Conservation (phyloP, 2,888 invertebrate genomes). For the Anorthoa munda region DNA sequence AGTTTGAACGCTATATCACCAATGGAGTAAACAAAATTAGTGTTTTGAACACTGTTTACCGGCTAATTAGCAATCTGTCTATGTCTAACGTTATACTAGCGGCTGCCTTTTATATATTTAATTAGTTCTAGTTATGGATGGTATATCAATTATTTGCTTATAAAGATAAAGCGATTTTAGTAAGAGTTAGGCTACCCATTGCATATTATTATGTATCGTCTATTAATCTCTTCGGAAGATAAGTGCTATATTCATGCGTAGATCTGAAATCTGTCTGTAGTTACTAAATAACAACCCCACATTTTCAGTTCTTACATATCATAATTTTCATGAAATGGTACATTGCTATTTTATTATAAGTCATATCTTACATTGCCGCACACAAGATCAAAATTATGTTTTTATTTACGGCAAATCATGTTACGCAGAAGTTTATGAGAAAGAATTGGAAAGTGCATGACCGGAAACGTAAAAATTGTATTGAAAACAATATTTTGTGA, state of each 20-base stretch:
- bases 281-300: not conserved
- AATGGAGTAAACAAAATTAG: constrained; percentile 75
- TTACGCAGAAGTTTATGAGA: not conserved
- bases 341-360: not conserved
- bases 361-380: not conserved
- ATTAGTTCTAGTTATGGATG: constrained; percentile 21
- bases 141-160: constrained; percentile 12
- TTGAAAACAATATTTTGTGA: not conserved
- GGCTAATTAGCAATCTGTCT: constrained; percentile 66
- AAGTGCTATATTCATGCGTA: not conserved
- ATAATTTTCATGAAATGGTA: not conserved
- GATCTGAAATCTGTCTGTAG: not conserved
- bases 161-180: not conserved
- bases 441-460: not conserved
- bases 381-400: not conserved
- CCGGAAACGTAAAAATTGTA: not conserved
- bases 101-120: constrained; percentile 25
- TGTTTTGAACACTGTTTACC: constrained; percentile 68
- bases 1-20: constrained; percentile 72
- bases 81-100: constrained; percentile 49
- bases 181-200: not conserved
- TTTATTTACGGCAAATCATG: not conserved
- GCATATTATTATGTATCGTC: not conserved
- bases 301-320: not conserved
- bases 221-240: not conserved